Evolutionary conservation across 2,888 invertebrate genomes (phyloP), one percentile per base, ranked within the genome.

Genomic region (Entomobrya proxima): DNA sequence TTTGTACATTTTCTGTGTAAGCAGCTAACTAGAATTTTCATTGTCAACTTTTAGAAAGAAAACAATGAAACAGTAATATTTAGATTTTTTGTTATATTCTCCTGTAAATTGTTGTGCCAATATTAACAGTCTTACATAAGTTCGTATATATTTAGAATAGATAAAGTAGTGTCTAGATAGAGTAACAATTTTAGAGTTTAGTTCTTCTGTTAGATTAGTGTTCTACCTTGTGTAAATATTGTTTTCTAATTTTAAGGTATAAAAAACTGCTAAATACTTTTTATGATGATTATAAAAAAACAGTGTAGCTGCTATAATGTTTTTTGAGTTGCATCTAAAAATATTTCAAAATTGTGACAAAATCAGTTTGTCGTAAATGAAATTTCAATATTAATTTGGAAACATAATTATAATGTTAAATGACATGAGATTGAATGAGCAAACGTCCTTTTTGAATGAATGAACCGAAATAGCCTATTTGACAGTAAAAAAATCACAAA

Each of bases 101-200:
- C 74, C 37, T 85, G 85, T 85, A 80, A 79, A 85, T 85, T 85
- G 35, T 79, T 85, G 78, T 85, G 78, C 78, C 78, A 85, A 85
- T 85, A 79, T 79, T 83, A 83, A 77, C 76, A 83, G 82, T 82
- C 82, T 76, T 75, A 64, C 64, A 15, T 64, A 35, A 32, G 37
- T 37, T 18, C 35, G 64, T 64, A 64, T 35, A 11, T 35, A 69
- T 13, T 24, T 61, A 61, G 15, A 21, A 21, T 69, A 40, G 21
- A 9, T 35, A 18, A 13, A 18, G 27, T 61, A 77, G 77, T 76
- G 55, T 21, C 37, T 76, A 61, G 44, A 40, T 35, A 44, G 55
- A 9, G 13, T 30, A 69, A 18, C 30, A 50, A n/a, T 50, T 21
- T 50, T 64, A 64, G 37, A 64, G 37, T 37, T 15, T 64, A 55